These are phyloP conservation scores for Coptodon rendalli DNA, from an alignment of 2,113 vertebrate species.

Conservation along the genomic window DNA sequence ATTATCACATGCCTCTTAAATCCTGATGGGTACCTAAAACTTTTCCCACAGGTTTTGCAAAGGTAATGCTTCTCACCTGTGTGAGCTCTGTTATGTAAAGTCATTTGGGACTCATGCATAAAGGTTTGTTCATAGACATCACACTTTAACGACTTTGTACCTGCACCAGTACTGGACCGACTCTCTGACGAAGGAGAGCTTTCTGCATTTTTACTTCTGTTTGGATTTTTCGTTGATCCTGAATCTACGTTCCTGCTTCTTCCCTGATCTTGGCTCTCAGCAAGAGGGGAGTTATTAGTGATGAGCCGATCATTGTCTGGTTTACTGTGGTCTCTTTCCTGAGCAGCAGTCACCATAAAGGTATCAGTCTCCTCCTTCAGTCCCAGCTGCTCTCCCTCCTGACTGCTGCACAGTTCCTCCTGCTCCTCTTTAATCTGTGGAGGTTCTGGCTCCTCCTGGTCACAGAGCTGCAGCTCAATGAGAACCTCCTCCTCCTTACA, in stretches of 20 bases:
- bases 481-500: too few species aligned
- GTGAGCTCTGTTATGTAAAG: not conserved
- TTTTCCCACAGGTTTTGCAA: too few species aligned
- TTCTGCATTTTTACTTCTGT: not conserved
- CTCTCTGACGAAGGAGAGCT: not conserved
- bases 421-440: too few species aligned
- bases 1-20: too few species aligned
- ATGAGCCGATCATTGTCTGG: not conserved
- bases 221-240: not conserved
- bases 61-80: not conserved
- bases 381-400: too few species aligned
- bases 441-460: too few species aligned
- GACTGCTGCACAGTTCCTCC: too few species aligned
- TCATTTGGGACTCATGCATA: not conserved
- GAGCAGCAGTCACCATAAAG: accelerated
- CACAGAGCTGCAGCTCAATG: too few species aligned
- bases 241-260: not conserved
- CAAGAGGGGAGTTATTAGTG: not conserved
- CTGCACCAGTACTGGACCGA: not conserved
- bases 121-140: not conserved
- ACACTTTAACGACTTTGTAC: accelerated
- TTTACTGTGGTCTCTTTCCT: accelerated
- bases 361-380: accelerated
- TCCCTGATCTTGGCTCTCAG: not conserved
- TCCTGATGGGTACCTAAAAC: too few species aligned